Conservation (phyloP, 2,888 invertebrate species). For the Pecten maximus region DNA sequence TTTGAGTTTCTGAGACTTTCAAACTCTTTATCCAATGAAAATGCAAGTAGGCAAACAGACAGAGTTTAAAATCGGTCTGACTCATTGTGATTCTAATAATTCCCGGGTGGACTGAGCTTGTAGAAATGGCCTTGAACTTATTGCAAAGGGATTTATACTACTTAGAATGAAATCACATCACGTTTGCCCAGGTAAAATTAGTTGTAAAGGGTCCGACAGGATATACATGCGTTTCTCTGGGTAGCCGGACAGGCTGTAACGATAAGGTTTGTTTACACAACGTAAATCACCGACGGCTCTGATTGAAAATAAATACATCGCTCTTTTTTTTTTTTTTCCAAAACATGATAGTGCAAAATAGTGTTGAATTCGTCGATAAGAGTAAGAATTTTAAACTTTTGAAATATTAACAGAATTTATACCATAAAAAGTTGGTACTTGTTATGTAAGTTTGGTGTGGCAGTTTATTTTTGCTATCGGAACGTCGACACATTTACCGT, state of each 20-base stretch:
- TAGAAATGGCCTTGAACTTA: background rate
- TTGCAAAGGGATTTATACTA: slow-evolving; percentile 33
- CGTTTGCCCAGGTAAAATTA: slow-evolving; percentile 28
- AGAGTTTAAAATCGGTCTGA: background rate
- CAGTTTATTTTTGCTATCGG: background rate
- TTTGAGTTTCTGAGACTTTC: slow-evolving; percentile 11
- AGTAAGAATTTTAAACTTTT: background rate
- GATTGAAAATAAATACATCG: background rate
- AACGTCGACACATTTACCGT: background rate
- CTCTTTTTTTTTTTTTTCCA: background rate
- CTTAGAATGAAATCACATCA: slow-evolving; percentile 1
- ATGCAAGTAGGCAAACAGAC: slow-evolving; percentile 35
- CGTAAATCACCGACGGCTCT: background rate
- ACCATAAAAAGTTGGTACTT: background rate
- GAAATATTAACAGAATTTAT: no score
- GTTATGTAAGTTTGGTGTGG: background rate
- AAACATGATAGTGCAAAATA: background rate
- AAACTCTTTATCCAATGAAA: slow-evolving; percentile 30
- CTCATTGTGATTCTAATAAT: slow-evolving; percentile 15
- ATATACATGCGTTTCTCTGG: slow-evolving; percentile 6
- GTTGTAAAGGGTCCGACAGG: background rate
- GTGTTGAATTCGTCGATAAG: background rate
- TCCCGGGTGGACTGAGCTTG: slow-evolving; percentile 10
- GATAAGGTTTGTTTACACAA: slow-evolving; percentile 14
- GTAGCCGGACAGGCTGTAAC: background rate